Conservation (phyloP, 2,797 vertebrate genomes). For the Anguilla pacifica region DNA sequence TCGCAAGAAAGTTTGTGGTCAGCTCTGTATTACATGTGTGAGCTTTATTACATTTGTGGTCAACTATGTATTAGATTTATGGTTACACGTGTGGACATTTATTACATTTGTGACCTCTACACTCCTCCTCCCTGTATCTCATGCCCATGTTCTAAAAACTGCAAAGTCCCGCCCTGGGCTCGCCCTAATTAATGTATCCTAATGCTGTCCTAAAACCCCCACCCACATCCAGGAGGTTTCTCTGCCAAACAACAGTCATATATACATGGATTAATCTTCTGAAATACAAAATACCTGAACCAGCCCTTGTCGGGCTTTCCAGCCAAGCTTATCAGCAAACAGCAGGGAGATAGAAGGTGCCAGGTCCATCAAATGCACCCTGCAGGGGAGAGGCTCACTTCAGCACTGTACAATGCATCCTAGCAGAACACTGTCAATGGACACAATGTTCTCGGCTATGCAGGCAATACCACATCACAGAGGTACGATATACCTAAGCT, state of each 20-base stretch:
- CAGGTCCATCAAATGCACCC: not conserved
- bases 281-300: slow-evolving; percentile 16
- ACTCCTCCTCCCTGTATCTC: not conserved
- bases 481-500: not conserved
- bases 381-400: not conserved
- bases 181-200: slow-evolving; percentile 24
- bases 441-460: not conserved
- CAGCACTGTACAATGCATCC: not conserved
- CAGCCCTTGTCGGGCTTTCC: not conserved
- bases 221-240: not conserved
- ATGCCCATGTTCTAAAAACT: slow-evolving; percentile 1
- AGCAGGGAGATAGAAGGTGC: not conserved
- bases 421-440: not conserved
- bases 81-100: no score
- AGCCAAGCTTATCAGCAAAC: slow-evolving; percentile 23
- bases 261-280: slow-evolving; percentile 20
- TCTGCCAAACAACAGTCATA: slow-evolving; percentile 12
- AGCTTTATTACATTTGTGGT: no score
- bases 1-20: no score
- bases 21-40: no score
- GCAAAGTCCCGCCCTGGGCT: not conserved
- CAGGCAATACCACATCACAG: not conserved
- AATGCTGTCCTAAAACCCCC: not conserved
- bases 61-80: no score
- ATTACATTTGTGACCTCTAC: not conserved